Evolutionary conservation across 2,888 invertebrate genomes (phyloP).

Genomic region (Meganola albula): DNA sequence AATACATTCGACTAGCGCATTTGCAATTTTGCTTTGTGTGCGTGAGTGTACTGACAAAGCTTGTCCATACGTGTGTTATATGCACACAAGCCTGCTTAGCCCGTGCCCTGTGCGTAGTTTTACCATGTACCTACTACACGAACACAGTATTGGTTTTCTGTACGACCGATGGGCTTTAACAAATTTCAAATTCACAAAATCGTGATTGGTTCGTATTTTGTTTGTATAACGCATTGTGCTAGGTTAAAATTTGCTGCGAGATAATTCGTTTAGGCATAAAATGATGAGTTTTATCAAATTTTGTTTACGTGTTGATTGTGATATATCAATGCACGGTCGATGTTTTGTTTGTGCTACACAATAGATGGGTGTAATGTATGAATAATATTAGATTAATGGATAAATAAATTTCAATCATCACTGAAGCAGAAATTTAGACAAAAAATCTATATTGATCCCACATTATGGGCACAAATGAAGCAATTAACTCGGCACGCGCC

Average conservation of each 20-base stretch:
- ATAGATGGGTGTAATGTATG: constrained; percentile 27
- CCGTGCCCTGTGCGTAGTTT: constrained; percentile 71
- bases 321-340: constrained; percentile 36
- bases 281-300: constrained; percentile 65
- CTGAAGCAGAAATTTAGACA: constrained; percentile 41
- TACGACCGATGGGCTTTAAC: constrained; percentile 67
- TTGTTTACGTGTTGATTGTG: constrained; percentile 49
- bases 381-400: constrained; percentile 17
- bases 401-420: constrained; percentile 35
- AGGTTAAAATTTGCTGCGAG: constrained; percentile 57
- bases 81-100: constrained; percentile 66
- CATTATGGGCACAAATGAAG: constrained; percentile 70
- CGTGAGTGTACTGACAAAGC: constrained; percentile 45
- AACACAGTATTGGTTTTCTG: constrained; percentile 73
- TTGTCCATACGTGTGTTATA: constrained; percentile 33
- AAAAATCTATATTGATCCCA: constrained; percentile 41
- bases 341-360: constrained; percentile 41
- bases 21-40: constrained; percentile 75
- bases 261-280: constrained; percentile 69
- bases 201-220: constrained; percentile 74
- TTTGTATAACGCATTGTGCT: constrained; percentile 61
- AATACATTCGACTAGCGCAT: constrained; percentile 77
- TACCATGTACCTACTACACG: constrained; percentile 47
- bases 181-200: constrained; percentile 77
- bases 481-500: constrained; percentile 70